phyloP scores from a whole-genome alignment of 2,888 invertebrate species.

The Apamea anceps region DNA sequence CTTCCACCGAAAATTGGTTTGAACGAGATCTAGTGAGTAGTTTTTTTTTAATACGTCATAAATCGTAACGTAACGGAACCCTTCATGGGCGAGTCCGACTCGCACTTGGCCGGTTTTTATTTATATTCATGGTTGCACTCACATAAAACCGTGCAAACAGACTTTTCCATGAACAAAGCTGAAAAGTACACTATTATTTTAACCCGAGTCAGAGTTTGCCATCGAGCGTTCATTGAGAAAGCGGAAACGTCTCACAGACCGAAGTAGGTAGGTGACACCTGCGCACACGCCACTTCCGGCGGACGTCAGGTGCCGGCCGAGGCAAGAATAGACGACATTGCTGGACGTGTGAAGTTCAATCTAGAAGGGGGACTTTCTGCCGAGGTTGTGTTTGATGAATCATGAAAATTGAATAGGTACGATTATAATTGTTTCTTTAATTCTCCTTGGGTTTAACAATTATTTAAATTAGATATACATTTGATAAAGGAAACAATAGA shows the following conservation, averaged over 20 bases:
- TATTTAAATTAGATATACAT: neutral
- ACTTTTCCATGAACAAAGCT: constrained; percentile 12
- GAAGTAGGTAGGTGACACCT: constrained; percentile 68
- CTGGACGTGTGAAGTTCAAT: constrained; percentile 65
- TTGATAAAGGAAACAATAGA: neutral
- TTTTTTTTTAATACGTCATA: no score
- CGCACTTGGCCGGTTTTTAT: no score
- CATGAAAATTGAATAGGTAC: neutral
- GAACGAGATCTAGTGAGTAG: no score
- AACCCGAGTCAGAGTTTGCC: constrained; percentile 30
- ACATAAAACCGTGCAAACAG: neutral
- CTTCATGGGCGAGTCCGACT: no score
- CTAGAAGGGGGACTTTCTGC: constrained; percentile 6
- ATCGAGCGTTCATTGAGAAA: constrained; percentile 63
- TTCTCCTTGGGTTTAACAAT: neutral
- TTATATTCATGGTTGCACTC: neutral
- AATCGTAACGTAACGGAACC: no score
- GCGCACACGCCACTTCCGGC: constrained; percentile 70
- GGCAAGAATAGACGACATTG: constrained; percentile 67
- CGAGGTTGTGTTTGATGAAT: constrained; percentile 1
- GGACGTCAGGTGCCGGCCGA: constrained; percentile 64
- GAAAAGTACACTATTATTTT: constrained; percentile 34
- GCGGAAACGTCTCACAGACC: constrained; percentile 64
- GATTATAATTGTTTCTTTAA: neutral
- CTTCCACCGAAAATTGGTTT: no score